Evolutionary conservation across 2,113 vertebrate genomes (phyloP), one percentile per base, ranked within the genome.

Genomic region (Dasyprocta punctata): DNA sequence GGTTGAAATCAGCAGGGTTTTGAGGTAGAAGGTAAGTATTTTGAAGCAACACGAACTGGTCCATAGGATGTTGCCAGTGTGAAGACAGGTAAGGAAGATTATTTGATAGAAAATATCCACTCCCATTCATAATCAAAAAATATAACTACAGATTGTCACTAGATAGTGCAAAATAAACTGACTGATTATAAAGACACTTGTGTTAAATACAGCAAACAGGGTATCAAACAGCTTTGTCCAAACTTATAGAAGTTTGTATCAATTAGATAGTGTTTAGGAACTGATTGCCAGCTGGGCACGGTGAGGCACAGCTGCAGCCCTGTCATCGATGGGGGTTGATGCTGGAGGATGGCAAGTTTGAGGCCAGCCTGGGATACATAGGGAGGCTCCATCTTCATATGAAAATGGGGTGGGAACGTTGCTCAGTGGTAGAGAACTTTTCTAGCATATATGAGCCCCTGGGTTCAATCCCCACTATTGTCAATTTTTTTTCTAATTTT

Each of bases 111-210:
- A 95, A 97, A 28, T 36, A 96, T 16, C n/a, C 11, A 47, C 17
- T 61, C 11, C 8, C 0, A 12, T 36, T 88, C 26, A 10, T 24
- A 67, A 67, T 73, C 52, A 54, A 82, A 82, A 89, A 84, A 75
- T 61, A 86, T 11, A 95, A 47, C 13, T 9, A 95, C 16, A 95
- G 3, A 44, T 5, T 73, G 84, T 81, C 63, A 86, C 67, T 86
- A 94, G n/a, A 52, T 5, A 75, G 0, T 91, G 1, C 84, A 81
- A 91, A 95, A 63, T 63, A 94, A 95, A 96, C n/a, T 78, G 17
- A 87, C 9, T 60, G 30, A 56, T 61, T 89, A 61, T 71, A 7
- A 92, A 49, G 41, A 49, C 26, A 83, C 67, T 58, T 6, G 30
- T 56, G 96, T 94, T 95, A 89, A 47, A 75, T 22, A 19, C 16